These are phyloP conservation scores for Cromileptes altivelis DNA, from an alignment of 2,113 vertebrate genomes.

Conservation along the genomic window DNA sequence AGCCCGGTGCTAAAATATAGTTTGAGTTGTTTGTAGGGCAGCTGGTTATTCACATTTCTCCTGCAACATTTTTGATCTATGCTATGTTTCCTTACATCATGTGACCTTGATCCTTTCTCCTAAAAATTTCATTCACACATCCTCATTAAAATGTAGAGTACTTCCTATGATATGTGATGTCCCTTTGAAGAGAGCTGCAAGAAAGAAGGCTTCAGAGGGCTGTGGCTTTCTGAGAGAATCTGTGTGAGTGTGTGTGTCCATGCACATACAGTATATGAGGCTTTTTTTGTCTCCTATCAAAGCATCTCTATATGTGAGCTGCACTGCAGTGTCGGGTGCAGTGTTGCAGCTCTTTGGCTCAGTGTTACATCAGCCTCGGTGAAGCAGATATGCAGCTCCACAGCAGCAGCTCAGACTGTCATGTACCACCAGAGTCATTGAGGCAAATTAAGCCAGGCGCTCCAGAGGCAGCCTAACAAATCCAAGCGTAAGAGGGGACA, in stretches of 20 bases:
- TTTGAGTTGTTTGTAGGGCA: slow-evolving; percentile 15
- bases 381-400: slow-evolving; percentile 43
- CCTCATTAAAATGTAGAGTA: slow-evolving; percentile 49
- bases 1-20: neutral
- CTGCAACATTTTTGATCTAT: slow-evolving; percentile 21
- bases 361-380: slow-evolving; percentile 76
- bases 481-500: slow-evolving; percentile 22
- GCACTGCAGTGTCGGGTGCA: slow-evolving; percentile 34
- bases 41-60: slow-evolving; percentile 17
- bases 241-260: slow-evolving; percentile 33
- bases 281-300: slow-evolving; percentile 49
- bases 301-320: slow-evolving; percentile 46
- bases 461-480: slow-evolving; percentile 27
- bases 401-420: slow-evolving; percentile 2
- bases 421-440: neutral
- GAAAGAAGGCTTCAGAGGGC: slow-evolving; percentile 35
- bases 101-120: slow-evolving; percentile 19
- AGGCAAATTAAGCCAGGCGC: slow-evolving; percentile 14
- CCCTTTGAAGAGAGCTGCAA: slow-evolving; percentile 49
- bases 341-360: slow-evolving; percentile 75
- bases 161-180: slow-evolving; percentile 33
- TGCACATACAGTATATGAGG: slow-evolving; percentile 25
- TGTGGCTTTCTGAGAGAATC: slow-evolving; percentile 41
- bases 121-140: slow-evolving; percentile 9
- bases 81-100: slow-evolving; percentile 31